Conservation (phyloP, 2,797 vertebrate genomes). For the Silurus lanzhouensis region DNA sequence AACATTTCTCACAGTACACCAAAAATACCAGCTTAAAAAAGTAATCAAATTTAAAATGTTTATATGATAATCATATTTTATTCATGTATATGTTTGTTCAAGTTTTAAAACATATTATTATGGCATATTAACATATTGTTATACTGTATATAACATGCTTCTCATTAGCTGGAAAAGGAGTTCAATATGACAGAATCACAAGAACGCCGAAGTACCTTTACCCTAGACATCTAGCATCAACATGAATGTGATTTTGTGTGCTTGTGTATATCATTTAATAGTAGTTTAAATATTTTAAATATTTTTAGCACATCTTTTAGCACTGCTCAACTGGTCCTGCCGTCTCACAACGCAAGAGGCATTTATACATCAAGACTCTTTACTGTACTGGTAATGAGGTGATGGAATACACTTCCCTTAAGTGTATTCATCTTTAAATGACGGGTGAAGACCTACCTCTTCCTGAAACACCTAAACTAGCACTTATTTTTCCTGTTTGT, state of each 20-base stretch:
- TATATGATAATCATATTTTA: neutral
- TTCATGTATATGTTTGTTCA: too few species aligned
- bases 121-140: neutral
- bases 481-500: too few species aligned
- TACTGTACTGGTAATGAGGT: too few species aligned
- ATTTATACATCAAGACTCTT: too few species aligned
- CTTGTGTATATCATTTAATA: neutral
- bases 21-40: neutral
- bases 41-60: neutral
- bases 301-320: too few species aligned
- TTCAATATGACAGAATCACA: conserved; percentile 7
- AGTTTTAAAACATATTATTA: neutral
- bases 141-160: neutral
- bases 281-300: neutral
- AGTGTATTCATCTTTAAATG: too few species aligned
- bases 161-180: neutral
- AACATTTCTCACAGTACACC: neutral
- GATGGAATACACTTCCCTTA: too few species aligned
- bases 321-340: too few species aligned
- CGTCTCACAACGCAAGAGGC: too few species aligned
- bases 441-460: too few species aligned
- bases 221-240: neutral
- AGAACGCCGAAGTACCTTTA: conserved; percentile 19
- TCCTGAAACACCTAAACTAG: too few species aligned
- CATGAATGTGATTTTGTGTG: neutral